phyloP scores from a whole-genome alignment of 2,888 invertebrate genomes.

The Ditula angustiorana region DNA sequence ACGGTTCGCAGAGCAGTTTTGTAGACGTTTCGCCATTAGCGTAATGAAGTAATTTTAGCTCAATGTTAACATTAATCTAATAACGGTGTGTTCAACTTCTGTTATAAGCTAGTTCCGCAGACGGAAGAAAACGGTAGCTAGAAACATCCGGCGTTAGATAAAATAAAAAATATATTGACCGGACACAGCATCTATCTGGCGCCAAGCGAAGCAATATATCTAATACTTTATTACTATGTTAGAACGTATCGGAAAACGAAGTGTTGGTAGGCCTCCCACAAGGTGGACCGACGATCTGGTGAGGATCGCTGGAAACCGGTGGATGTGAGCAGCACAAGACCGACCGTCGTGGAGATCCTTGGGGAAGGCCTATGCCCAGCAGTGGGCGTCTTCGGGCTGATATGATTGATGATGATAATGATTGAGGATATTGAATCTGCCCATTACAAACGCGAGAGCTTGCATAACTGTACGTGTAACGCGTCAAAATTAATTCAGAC shows the following conservation, averaged over 20 bases:
- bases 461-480: too few relatives aligned
- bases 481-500: constrained; percentile 19
- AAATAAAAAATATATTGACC: neutral
- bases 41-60: constrained; percentile 20
- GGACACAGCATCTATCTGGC: neutral
- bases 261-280: too few relatives aligned
- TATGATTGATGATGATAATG: too few relatives aligned
- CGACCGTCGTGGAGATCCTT: too few relatives aligned
- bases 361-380: too few relatives aligned
- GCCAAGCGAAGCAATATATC: neutral
- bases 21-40: constrained; percentile 11
- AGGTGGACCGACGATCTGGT: too few relatives aligned
- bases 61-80: constrained; percentile 2
- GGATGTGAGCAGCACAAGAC: too few relatives aligned
- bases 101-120: neutral
- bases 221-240: neutral
- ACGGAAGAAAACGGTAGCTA: neutral
- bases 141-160: constrained; percentile 6
- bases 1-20: constrained; percentile 14
- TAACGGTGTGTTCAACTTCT: neutral
- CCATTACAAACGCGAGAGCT: too few relatives aligned
- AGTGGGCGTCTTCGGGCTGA: too few relatives aligned
- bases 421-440: too few relatives aligned
- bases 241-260: too few relatives aligned
- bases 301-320: too few relatives aligned